phyloP scores from a whole-genome alignment of 2,888 invertebrate genomes.

The Caenorhabditis drosophilae region DNA sequence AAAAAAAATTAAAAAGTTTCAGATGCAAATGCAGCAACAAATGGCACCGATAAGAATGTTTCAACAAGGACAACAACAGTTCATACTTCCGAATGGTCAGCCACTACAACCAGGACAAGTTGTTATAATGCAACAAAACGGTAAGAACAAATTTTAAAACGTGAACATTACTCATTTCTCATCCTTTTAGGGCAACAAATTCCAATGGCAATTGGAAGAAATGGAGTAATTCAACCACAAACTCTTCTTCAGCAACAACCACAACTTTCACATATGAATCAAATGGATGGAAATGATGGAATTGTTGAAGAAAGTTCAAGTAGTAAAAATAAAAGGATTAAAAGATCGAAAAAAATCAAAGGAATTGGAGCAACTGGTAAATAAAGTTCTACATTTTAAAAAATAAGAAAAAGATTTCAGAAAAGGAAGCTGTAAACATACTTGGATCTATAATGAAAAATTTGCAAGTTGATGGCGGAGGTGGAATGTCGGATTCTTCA shows the following conservation, averaged over 20 bases:
- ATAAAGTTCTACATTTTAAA: background rate
- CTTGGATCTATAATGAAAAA: constrained; percentile 25
- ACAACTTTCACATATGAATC: constrained; percentile 41
- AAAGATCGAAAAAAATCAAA: background rate
- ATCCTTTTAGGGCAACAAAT: constrained; percentile 3
- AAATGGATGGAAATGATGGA: constrained; percentile 52
- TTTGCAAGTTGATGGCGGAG: constrained; percentile 56
- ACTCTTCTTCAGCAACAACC: constrained; percentile 10
- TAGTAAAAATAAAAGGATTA: constrained; percentile 1
- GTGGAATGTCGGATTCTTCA: constrained; percentile 58
- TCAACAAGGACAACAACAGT: constrained; percentile 2
- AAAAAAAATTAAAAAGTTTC: constrained; percentile 3
- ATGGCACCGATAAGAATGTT: constrained; percentile 10
- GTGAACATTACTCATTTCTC: background rate
- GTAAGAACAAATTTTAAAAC: constrained; percentile 3
- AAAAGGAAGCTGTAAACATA: constrained; percentile 39
- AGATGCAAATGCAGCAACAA: constrained; percentile 18
- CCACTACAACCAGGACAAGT: constrained; percentile 14
- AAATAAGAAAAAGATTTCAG: constrained; percentile 4
- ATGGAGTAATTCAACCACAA: constrained; percentile 1
- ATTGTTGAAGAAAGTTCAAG: constrained; percentile 11
- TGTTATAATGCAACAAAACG: constrained; percentile 20
- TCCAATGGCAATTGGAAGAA: constrained; percentile 9
- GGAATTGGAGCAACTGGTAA: background rate
- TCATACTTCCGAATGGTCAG: background rate